phyloP scores from a whole-genome alignment of 2,797 vertebrate species.

The Nannoperca australis region DNA sequence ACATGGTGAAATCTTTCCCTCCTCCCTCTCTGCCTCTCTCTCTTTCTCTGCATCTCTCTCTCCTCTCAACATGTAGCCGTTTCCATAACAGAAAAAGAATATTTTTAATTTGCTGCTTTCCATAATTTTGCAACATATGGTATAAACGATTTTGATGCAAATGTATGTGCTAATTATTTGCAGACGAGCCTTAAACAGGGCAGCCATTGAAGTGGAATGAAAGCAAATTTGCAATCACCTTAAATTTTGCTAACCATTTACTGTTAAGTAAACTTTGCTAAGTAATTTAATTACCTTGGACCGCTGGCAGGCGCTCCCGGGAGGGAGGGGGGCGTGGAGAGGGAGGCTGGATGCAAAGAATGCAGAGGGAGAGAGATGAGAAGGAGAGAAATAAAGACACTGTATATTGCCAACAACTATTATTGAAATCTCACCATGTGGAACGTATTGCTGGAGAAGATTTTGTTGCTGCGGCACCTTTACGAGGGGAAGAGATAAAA shows the following conservation, averaged over 20 bases:
- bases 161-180: conserved; percentile 93
- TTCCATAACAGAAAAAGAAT: conserved; percentile 87
- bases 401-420: conserved; percentile 32
- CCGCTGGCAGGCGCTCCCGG: conserved; percentile 74
- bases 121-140: conserved; percentile 93
- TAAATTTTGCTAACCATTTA: conserved; percentile 90
- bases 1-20: conserved; percentile 76
- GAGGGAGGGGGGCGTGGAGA: conserved; percentile 40
- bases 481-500: conserved; percentile 1
- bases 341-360: conserved; percentile 58
- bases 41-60: conserved; percentile 28
- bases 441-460: conserved; percentile 22
- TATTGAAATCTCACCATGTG: conserved; percentile 50
- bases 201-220: conserved; percentile 91
- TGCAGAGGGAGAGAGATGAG: conserved; percentile 61
- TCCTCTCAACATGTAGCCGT: conserved; percentile 83
- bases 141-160: conserved; percentile 94
- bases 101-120: conserved; percentile 88
- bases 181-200: conserved; percentile 90
- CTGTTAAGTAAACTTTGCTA: conserved; percentile 92
- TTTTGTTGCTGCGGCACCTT: conserved; percentile 23
- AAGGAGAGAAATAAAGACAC: conserved; percentile 40
- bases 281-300: conserved; percentile 90
- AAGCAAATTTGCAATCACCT: conserved; percentile 94
- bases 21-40: conserved; percentile 45